A percentile compares a stretch with the other conserved stretches of the same genome.
Evolutionary conservation across 2,113 vertebrate species (phyloP).

Genomic region (Sialia sialis): DNA sequence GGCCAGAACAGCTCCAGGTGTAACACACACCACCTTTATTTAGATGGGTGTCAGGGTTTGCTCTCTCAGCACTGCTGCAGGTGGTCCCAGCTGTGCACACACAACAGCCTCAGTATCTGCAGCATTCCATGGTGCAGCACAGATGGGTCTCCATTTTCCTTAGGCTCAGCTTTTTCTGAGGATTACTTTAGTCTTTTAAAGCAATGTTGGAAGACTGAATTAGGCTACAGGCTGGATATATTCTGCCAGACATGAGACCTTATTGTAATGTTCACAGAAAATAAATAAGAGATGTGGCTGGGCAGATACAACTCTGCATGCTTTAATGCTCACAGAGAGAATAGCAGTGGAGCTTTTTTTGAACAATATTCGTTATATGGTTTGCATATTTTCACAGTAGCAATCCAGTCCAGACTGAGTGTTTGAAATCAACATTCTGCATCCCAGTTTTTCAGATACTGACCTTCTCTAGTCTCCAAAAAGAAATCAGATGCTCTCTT

Average conservation of each 20-base stretch:
- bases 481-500: background rate
- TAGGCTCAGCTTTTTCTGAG: background rate
- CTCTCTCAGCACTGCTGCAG: background rate
- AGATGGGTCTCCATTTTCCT: background rate
- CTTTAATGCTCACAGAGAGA: background rate
- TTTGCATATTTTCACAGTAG: background rate
- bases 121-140: background rate
- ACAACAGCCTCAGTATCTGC: rapidly evolving
- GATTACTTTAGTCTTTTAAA: background rate
- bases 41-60: background rate
- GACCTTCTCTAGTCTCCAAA: background rate
- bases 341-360: background rate
- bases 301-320: background rate
- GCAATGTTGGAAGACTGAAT: background rate
- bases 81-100: background rate
- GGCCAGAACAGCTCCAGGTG: background rate
- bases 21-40: background rate
- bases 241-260: background rate
- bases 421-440: background rate
- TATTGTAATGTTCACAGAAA: background rate
- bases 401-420: background rate
- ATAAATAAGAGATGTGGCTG: background rate
- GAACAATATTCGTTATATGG: background rate
- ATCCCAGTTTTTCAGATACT: background rate
- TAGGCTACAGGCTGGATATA: background rate